Evolutionary conservation across 2,888 invertebrate genomes (phyloP).

Genomic region (Diachrysia chrysitis): DNA sequence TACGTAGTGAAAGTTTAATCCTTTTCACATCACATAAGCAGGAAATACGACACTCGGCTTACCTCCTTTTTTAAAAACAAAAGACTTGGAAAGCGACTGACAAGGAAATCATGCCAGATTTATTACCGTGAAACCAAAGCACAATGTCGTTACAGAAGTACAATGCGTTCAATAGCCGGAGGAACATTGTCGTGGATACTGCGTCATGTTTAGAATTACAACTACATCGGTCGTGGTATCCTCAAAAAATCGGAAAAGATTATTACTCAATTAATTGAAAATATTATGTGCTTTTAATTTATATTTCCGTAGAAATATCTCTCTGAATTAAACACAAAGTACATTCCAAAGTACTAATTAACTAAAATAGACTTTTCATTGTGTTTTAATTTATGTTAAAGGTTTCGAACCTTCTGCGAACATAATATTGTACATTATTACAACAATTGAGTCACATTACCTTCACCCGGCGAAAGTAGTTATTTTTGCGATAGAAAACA

Average conservation of each 20-base stretch:
- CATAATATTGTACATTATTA: not conserved
- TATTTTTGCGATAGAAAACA: not conserved
- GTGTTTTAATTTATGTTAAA: too few species aligned
- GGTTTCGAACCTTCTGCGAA: not conserved
- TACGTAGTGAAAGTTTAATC: constrained; percentile 44
- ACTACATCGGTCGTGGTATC: too few species aligned
- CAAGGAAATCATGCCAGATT: constrained; percentile 30
- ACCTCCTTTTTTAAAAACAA: constrained; percentile 46
- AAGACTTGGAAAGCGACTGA: constrained; percentile 40
- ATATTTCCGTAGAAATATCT: too few species aligned
- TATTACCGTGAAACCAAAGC: not conserved
- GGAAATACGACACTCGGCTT: constrained; percentile 14
- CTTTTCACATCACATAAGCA: constrained; percentile 26
- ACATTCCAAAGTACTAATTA: too few species aligned
- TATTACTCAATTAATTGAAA: too few species aligned
- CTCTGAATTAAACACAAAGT: too few species aligned
- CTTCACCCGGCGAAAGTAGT: not conserved
- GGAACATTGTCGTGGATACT: not conserved
- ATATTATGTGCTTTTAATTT: too few species aligned
- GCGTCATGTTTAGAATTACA: not conserved
- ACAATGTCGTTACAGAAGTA: not conserved
- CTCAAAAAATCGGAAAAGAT: too few species aligned
- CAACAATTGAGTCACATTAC: not conserved
- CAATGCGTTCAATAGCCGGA: not conserved
- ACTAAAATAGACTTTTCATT: too few species aligned